A percentile compares a stretch with the other conserved stretches of the same genome.
Conservation (phyloP, 2,888 invertebrate species). For the Trissoscelio sp. region DNA sequence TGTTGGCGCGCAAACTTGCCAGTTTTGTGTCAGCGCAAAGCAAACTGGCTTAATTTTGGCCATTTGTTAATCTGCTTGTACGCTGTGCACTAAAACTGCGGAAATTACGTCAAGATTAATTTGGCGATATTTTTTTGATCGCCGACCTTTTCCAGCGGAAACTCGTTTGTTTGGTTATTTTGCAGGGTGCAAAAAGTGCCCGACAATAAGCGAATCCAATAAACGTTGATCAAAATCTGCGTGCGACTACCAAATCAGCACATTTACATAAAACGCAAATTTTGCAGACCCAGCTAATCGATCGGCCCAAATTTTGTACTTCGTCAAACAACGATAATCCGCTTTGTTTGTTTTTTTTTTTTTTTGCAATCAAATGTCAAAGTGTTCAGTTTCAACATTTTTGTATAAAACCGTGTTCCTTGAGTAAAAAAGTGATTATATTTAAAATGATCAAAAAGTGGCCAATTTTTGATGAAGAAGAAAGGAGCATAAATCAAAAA, state of each 20-base stretch:
- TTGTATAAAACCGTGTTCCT: too few relatives aligned
- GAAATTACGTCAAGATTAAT: conserved; percentile 4
- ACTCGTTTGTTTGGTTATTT: conserved; percentile 6
- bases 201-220: conserved; percentile 10
- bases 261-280: conserved; percentile 13
- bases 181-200: not conserved
- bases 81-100: not conserved
- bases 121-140: not conserved
- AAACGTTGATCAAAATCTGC: conserved; percentile 13
- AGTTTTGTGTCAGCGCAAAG: not conserved
- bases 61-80: not conserved
- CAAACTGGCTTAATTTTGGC: not conserved
- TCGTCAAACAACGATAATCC: not conserved
- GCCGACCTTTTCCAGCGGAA: not conserved
- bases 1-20: not conserved
- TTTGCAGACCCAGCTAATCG: not conserved
- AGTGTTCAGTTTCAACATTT: too few relatives aligned
- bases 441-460: too few relatives aligned
- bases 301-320: not conserved
- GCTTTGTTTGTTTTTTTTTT: not conserved
- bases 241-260: not conserved
- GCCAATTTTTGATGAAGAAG: too few relatives aligned
- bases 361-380: too few relatives aligned
- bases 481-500: too few relatives aligned
- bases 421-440: too few relatives aligned